These are phyloP conservation scores for Microtus richardsoni DNA, from an alignment of 2,113 vertebrate genomes.

Conservation along the genomic window DNA sequence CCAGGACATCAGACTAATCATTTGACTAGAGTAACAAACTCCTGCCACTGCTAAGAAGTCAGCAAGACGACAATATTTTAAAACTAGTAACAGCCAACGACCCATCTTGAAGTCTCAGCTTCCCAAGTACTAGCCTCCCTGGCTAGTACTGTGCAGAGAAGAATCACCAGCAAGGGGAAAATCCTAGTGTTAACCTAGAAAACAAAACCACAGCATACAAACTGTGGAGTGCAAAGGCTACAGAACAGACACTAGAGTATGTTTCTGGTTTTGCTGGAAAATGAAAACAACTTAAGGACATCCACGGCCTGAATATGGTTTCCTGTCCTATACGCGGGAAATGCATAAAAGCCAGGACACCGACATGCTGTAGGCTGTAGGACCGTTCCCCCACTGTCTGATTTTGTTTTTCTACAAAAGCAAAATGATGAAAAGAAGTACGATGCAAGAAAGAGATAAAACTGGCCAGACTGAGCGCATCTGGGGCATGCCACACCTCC, in stretches of 20 bases:
- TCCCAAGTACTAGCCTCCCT: not conserved
- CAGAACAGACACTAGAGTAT: not conserved
- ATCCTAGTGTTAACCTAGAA: not conserved
- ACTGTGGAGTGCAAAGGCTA: not conserved
- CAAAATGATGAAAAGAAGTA: not conserved
- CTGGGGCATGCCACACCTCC: too few relatives aligned
- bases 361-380: not conserved
- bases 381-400: not conserved
- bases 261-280: not conserved
- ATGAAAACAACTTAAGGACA: not conserved
- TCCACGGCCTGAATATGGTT: not conserved
- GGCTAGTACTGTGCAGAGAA: not conserved
- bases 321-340: not conserved
- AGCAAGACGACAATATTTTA: not conserved
- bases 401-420: not conserved
- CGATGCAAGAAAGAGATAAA: not conserved
- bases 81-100: not conserved
- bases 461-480: not conserved
- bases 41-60: not conserved
- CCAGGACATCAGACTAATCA: not conserved
- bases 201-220: not conserved
- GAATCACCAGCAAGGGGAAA: not conserved
- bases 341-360: not conserved
- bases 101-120: not conserved
- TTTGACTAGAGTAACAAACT: slow-evolving; percentile 33